Percentiles rank a stretch among this genome's conserved stretches.
These are phyloP conservation scores for Tapera naevia DNA, from an alignment of 2,797 vertebrate species.

Conservation along the genomic window DNA sequence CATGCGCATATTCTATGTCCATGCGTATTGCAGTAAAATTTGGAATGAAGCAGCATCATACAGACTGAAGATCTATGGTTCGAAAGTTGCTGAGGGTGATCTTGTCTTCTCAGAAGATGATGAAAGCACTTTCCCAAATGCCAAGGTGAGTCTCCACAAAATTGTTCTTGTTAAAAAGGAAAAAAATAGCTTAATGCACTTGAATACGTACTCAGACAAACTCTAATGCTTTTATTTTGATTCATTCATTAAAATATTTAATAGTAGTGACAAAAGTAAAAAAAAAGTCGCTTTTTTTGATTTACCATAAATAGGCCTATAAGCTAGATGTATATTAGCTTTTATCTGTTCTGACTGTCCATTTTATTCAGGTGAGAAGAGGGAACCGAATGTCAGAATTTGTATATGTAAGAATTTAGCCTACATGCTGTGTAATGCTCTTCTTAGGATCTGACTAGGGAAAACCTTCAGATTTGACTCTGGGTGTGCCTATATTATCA, in stretches of 20 bases:
- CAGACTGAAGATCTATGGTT: conserved; percentile 82
- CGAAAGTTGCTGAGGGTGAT: conserved; percentile 84
- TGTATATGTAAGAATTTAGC: neutral
- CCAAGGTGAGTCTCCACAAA: conserved; percentile 63
- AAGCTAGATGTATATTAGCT: neutral
- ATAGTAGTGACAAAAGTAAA: neutral
- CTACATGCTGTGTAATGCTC: neutral
- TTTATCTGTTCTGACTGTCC: neutral
- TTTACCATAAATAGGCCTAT: neutral
- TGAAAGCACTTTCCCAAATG: conserved; percentile 28
- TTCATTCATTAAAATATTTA: neutral
- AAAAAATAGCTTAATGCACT: neutral
- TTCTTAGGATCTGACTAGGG: neutral
- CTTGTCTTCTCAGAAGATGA: conserved; percentile 78
- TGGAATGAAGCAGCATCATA: conserved; percentile 91
- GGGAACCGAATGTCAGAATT: neutral
- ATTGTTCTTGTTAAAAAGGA: neutral
- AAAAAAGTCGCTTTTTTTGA: neutral
- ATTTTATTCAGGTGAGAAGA: neutral
- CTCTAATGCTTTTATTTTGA: neutral
- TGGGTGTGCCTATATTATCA: neutral
- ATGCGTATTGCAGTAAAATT: conserved; percentile 94
- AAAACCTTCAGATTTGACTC: neutral
- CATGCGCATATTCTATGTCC: conserved; percentile 91
- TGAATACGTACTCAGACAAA: neutral